Percentiles rank a stretch among this genome's conserved stretches.
Evolutionary conservation across 2,113 vertebrate species (phyloP).

Genomic region (Peromyscus californicus): DNA sequence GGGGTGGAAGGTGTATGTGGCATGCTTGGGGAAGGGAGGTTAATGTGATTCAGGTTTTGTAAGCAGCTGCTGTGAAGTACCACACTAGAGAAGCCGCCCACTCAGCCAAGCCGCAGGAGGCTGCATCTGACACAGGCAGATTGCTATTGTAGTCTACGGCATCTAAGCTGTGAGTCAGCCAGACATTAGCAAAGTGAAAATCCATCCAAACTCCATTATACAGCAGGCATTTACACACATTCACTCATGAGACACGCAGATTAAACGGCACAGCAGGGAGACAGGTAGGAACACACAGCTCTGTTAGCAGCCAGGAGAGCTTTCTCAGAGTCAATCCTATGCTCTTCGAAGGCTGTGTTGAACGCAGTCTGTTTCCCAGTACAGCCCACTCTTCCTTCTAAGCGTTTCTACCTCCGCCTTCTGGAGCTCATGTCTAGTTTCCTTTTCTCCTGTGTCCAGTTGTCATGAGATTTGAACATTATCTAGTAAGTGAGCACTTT

Average conservation of each 20-base stretch:
- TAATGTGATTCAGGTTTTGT: background rate
- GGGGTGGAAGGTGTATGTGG: background rate
- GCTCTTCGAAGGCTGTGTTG: constrained; percentile 16
- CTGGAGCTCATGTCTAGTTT: background rate
- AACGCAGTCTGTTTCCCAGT: background rate
- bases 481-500: background rate
- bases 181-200: constrained; percentile 22
- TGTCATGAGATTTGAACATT: background rate
- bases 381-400: background rate
- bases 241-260: constrained; percentile 26
- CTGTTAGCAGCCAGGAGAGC: background rate
- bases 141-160: constrained; percentile 4
- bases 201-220: background rate
- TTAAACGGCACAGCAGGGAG: background rate
- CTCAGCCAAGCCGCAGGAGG: background rate
- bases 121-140: background rate
- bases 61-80: background rate
- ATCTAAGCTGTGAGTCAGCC: background rate
- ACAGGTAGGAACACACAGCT: background rate
- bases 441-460: background rate
- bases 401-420: background rate
- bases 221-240: background rate
- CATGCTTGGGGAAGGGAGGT: background rate
- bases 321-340: constrained; percentile 3
- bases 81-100: background rate